Conservation (phyloP, 1,140 invertebrate species). For the Drosophila takahashii region DNA sequence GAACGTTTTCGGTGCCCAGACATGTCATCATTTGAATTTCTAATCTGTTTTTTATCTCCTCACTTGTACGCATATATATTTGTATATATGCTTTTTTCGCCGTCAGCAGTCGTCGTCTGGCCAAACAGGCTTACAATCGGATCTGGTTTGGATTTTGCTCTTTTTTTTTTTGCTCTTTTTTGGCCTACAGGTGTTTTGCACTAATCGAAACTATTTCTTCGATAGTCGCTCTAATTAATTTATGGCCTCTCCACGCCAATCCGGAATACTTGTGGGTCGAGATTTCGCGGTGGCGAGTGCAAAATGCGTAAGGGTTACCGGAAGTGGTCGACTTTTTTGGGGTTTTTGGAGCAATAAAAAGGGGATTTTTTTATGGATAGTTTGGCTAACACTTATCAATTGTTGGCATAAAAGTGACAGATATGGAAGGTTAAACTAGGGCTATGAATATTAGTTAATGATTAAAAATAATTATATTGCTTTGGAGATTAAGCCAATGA, state of each 20-base stretch:
- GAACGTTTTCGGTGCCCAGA: slow-evolving; percentile 47
- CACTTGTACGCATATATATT: slow-evolving; percentile 25
- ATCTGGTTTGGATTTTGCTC: slow-evolving; percentile 49
- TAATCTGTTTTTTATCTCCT: slow-evolving; percentile 78
- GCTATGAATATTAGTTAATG: not conserved
- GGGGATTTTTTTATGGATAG: not conserved
- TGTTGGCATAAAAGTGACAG: not conserved
- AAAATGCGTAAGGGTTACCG: slow-evolving; percentile 12
- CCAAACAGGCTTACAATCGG: slow-evolving; percentile 68
- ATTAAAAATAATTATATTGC: not conserved
- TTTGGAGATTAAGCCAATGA: not conserved
- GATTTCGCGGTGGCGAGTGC: slow-evolving; percentile 29
- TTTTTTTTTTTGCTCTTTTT: slow-evolving; percentile 15
- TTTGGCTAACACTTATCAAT: not conserved
- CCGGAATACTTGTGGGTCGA: slow-evolving; percentile 32
- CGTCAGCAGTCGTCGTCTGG: slow-evolving; percentile 41
- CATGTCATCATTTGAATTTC: slow-evolving; percentile 78
- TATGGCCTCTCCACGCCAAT: slow-evolving; percentile 55
- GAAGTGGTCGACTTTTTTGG: slow-evolving; percentile 12
- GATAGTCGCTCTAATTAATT: slow-evolving; percentile 78
- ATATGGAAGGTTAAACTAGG: not conserved
- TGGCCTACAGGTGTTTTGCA: slow-evolving; percentile 80
- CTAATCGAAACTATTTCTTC: slow-evolving; percentile 69
- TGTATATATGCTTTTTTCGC: slow-evolving; percentile 26
- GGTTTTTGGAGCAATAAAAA: not conserved